Percentiles rank a stretch among this genome's conserved stretches.
These are phyloP conservation scores for Plagiodera versicolora DNA, from an alignment of 2,888 invertebrate species.

Conservation along the genomic window DNA sequence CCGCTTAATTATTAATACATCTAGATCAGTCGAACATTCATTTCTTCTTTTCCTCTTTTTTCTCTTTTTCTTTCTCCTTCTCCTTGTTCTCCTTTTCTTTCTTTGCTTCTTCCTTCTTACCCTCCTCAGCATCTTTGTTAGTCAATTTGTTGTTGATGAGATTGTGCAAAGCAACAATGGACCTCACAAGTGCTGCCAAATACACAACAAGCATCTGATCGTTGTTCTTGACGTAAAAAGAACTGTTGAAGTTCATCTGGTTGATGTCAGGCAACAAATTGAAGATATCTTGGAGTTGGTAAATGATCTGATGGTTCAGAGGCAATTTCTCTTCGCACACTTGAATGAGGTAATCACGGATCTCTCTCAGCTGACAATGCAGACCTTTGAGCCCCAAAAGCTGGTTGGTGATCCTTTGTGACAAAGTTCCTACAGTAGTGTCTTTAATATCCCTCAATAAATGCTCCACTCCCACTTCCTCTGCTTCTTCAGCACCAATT, in stretches of 20 bases:
- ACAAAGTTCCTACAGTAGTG: slow-evolving; percentile 95
- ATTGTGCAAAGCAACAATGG: slow-evolving; percentile 97
- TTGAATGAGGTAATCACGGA: slow-evolving; percentile 86
- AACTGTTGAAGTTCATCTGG: slow-evolving; percentile 89
- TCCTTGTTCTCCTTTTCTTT: slow-evolving; percentile 69
- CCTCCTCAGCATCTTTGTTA: slow-evolving; percentile 86
- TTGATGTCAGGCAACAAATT: slow-evolving; percentile 96
- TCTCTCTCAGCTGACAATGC: slow-evolving; percentile 89
- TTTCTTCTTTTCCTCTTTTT: slow-evolving; percentile 67
- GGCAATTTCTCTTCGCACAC: slow-evolving; percentile 89
- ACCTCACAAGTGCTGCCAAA: slow-evolving; percentile 92
- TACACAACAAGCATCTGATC: slow-evolving; percentile 99
- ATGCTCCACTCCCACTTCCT: slow-evolving; percentile 99
- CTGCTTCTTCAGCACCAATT: slow-evolving; percentile 99
- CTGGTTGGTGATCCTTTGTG: slow-evolving; percentile 96
- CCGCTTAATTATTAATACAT: background rate
- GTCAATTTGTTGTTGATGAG: slow-evolving; percentile 98
- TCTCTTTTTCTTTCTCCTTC: slow-evolving; percentile 67
- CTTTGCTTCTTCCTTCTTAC: slow-evolving; percentile 73
- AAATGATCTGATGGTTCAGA: slow-evolving; percentile 97
- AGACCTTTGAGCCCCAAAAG: slow-evolving; percentile 93
- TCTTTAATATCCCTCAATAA: slow-evolving; percentile 93
- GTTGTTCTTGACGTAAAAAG: slow-evolving; percentile 97
- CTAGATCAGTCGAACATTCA: background rate
- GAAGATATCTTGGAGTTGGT: slow-evolving; percentile 96